Evolutionary conservation across 2,113 vertebrate genomes (phyloP), one percentile per base, ranked within the genome.

Genomic region (Mobula hypostoma): DNA sequence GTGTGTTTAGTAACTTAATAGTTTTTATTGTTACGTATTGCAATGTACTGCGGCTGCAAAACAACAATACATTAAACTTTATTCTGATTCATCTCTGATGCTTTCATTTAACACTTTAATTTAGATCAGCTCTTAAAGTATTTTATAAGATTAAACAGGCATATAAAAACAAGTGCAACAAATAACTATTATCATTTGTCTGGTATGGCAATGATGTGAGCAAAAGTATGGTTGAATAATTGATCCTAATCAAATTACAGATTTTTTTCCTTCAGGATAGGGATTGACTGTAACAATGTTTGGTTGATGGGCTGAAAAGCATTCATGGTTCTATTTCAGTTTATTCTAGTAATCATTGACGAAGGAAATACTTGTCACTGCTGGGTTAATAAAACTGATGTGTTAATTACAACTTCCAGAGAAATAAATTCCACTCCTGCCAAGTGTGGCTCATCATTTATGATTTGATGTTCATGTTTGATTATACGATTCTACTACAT

Each of bases 291-390:
- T 29, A 5, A 21, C 36, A 72, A 72, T 72, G 36, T 92, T 70
- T 92, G 32, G 63, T 66, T 7, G 21, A 17, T 68, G 87, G 61
- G 3, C n/a, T 68, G 36, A 92, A 27, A 70, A 92, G 15, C 68
- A 24, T 68, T 92, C 32, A 92, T 3, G 68, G n/a, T 48, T 92
- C 36, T 48, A 92, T 24, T 19, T 19, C 21, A 29, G 70, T 92
- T 92, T 19, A 92, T 92, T 92, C 15, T 63, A 70, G 32, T 24
- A 92, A 48, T 92, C 17, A 36, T 17, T 92, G 90, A 92, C 40
- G 83, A 27, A 92, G 66, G 19, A 92, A 70, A 92, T 68, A 2
- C 90, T 29, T 40, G 68, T n/a, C 5, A 48, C 40, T 24, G 32
- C 2, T 36, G 29, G n/a, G 36, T 17, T 40, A 74, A 70, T 40